A percentile compares a stretch with the other conserved stretches of the same genome.
Conservation (phyloP, 2,888 invertebrate species). For the Parnassius orleans region DNA sequence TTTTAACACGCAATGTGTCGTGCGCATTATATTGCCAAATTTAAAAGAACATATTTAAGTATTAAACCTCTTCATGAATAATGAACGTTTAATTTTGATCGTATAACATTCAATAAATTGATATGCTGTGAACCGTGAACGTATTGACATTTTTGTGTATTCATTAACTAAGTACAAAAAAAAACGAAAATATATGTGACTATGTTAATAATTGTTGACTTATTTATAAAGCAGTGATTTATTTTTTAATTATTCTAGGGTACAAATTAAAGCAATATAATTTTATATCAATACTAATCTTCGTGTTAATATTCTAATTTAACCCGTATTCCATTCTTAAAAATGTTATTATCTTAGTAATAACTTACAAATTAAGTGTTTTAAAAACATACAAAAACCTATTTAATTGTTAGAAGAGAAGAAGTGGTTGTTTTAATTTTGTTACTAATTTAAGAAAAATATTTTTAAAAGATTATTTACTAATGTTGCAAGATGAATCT, state of each 20-base stretch:
- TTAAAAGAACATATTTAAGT: conserved; percentile 26
- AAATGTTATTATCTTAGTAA: conserved; percentile 11
- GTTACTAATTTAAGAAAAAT: conserved; percentile 4
- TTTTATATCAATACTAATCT: conserved; percentile 9
- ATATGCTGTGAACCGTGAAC: conserved; percentile 40
- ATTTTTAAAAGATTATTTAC: conserved; percentile 14
- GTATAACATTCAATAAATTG: conserved; percentile 29
- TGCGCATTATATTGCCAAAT: conserved; percentile 46
- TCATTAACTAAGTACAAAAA: conserved; percentile 34
- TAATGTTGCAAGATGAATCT: conserved; percentile 23
- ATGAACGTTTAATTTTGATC: conserved; percentile 33
- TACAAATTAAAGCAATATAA: conserved; percentile 31
- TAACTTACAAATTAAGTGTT: conserved; percentile 8
- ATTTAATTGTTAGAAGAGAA: conserved; percentile 5
- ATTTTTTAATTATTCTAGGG: conserved; percentile 22
- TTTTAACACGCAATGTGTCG: background rate
- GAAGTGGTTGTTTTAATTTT: conserved; percentile 16
- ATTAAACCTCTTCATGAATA: conserved; percentile 31
- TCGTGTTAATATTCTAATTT: conserved; percentile 19
- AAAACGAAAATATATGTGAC: conserved; percentile 42
- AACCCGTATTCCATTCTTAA: conserved; percentile 17
- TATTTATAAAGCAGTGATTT: conserved; percentile 33
- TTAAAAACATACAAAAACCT: conserved; percentile 18
- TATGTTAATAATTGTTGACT: conserved; percentile 45
- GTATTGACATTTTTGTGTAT: conserved; percentile 50